A percentile compares a stretch with the other conserved stretches of the same genome.
phyloP scores from a whole-genome alignment of 2,113 vertebrate genomes.

The Crotalus tigris region DNA sequence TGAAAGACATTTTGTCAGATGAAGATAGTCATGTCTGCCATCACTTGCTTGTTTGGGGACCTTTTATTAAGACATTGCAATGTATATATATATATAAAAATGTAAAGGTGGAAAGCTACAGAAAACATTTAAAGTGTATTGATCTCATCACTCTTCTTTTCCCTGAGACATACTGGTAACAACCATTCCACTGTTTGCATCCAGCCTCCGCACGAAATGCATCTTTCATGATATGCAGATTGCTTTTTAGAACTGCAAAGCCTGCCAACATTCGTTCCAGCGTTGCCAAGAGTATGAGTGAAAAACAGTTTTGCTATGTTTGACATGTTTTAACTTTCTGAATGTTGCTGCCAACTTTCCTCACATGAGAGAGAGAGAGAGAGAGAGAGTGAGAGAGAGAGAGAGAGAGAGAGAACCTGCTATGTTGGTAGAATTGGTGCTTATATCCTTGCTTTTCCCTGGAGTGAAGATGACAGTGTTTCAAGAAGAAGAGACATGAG shows the following conservation, averaged over 20 bases:
- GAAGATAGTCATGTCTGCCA: neutral
- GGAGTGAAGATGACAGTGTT: neutral
- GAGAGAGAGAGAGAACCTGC: neutral
- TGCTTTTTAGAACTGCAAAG: neutral
- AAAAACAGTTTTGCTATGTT: constrained; percentile 11
- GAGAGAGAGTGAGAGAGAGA: neutral
- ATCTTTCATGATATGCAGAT: constrained; percentile 6
- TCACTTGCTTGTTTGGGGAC: neutral
- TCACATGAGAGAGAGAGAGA: neutral
- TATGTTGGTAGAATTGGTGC: neutral
- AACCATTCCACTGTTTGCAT: neutral
- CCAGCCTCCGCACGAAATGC: neutral
- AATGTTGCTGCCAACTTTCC: constrained; percentile 3
- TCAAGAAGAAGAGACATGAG: neutral
- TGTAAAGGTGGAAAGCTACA: neutral
- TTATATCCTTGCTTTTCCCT: neutral
- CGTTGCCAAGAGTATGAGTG: neutral
- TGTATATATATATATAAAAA: constrained; percentile 12
- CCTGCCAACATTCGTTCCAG: constrained; percentile 7
- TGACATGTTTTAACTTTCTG: constrained; percentile 15
- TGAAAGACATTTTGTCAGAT: constrained; percentile 7
- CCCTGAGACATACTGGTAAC: constrained; percentile 13
- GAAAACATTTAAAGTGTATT: constrained; percentile 8
- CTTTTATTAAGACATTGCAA: neutral
- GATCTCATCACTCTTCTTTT: neutral